Evolutionary conservation across 1,140 invertebrate genomes (phyloP).

Genomic region (Varroa destructor): DNA sequence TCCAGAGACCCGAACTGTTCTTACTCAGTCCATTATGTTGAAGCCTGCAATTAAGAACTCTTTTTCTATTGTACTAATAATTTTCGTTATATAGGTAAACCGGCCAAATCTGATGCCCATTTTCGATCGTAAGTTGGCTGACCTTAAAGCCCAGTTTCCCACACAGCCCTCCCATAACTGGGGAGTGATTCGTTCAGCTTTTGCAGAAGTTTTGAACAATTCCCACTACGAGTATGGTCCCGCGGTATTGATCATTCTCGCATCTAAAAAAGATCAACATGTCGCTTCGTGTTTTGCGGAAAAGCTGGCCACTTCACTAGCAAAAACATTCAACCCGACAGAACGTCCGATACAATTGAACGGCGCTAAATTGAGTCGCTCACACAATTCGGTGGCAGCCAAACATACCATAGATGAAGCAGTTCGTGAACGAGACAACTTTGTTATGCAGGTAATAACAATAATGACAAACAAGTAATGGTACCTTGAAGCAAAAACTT

Average conservation of each 20-base stretch:
- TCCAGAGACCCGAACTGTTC: too few relatives aligned
- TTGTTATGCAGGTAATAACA: slow-evolving; percentile 2
- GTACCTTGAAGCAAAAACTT: too few relatives aligned
- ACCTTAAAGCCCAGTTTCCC: slow-evolving; percentile 6
- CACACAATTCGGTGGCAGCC: slow-evolving; percentile 2
- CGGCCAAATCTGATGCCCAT: slow-evolving; percentile 5
- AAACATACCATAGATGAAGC: slow-evolving; percentile 11
- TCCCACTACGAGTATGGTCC: slow-evolving; percentile 14
- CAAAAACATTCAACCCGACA: background rate
- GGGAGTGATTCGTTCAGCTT: background rate
- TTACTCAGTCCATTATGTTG: too few relatives aligned
- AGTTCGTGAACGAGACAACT: background rate
- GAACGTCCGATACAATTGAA: slow-evolving; percentile 18
- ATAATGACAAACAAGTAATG: too few relatives aligned
- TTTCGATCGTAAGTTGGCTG: background rate
- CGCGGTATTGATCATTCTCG: slow-evolving; percentile 10
- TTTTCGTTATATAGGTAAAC: background rate
- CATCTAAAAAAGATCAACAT: slow-evolving; percentile 7
- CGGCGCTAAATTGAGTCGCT: background rate
- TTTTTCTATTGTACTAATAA: too few relatives aligned
- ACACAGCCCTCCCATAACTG: slow-evolving; percentile 11
- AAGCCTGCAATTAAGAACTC: too few relatives aligned
- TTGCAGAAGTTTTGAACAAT: slow-evolving; percentile 13
- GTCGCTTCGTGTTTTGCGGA: slow-evolving; percentile 9
- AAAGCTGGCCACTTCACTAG: background rate